phyloP scores from a whole-genome alignment of 1,140 invertebrate species.

The Acyrthosiphon pisum region DNA sequence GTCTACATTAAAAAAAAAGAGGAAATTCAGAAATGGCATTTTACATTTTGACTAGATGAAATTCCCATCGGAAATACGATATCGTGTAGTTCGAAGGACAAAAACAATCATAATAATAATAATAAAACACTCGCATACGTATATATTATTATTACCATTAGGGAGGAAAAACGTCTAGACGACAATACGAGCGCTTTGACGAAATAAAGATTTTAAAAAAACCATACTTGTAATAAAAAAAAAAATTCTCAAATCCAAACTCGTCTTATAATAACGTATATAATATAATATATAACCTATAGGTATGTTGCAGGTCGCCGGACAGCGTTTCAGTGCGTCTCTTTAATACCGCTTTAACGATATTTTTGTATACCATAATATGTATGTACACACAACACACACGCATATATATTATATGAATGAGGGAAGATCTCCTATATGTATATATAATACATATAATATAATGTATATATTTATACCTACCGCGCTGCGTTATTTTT shows the following conservation, averaged over 20 bases:
- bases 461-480: background rate
- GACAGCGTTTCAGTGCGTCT: background rate
- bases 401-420: background rate
- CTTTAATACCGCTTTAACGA: background rate
- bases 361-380: background rate
- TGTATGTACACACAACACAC: background rate
- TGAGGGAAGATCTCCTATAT: background rate
- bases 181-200: background rate
- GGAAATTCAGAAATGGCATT: background rate
- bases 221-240: background rate
- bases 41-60: background rate
- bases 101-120: background rate
- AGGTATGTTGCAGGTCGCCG: background rate
- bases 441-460: background rate
- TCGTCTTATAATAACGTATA: background rate
- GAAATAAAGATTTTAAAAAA: background rate
- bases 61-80: slow-evolving; percentile 1
- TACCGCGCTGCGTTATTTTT: slow-evolving; percentile 11
- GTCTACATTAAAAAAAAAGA: background rate
- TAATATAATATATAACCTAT: background rate
- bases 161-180: background rate
- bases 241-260: slow-evolving; percentile 6
- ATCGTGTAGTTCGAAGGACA: background rate
- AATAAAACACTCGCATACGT: background rate
- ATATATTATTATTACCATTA: background rate